Base-by-base conservation (phyloP, 2,113 vertebrate species). In the Nesogale talazaci region DNA sequence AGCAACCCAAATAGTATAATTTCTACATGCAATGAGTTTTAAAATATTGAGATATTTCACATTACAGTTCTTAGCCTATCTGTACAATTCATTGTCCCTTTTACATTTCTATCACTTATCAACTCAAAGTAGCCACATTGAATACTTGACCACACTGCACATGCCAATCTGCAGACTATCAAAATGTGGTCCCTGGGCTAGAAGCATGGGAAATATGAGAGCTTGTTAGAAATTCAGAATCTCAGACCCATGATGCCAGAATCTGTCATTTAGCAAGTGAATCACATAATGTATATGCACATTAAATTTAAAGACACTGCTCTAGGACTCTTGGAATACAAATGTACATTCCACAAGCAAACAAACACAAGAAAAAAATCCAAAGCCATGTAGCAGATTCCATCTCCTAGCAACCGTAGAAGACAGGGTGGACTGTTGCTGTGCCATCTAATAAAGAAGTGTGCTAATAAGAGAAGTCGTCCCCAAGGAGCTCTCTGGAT, bases 391-490 rank as follows among this genome's bases (percentile, higher is more conserved):
- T 52, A 52, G 10, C 10, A 6, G 46, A 52, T 52, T 52, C 46
- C 46, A 52, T 52, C 46, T 52, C 46, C 10, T 52, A 52, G 46
- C 46, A 52, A 52, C 46, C 46, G 17, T 61, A 20, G 8, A 20
- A 20, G 23, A 22, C 10, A 25, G 59, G 59, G 59, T 61, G 59
- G 19, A 61, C 22, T 61, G 59, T 23, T 23, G 17, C 17, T 61
- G 19, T 7, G 46, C 46, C 46, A 52, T 52, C 46, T 52, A 52
- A 52, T 52, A 52, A 52, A 52, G 84, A 94, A 76, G 57, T 84
- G 38, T 84, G 86, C 9, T 69, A 52, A 92, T 93, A 70, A 91
- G 36, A 88, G 22, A 92, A 91, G 38, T 17, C 17, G 72, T 80
- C 38, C 85, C 19, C 3, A 25, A 19, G 92, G 46, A 91, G 86